phyloP scores from a whole-genome alignment of 1,140 invertebrate genomes.

The Drosophila burlai region DNA sequence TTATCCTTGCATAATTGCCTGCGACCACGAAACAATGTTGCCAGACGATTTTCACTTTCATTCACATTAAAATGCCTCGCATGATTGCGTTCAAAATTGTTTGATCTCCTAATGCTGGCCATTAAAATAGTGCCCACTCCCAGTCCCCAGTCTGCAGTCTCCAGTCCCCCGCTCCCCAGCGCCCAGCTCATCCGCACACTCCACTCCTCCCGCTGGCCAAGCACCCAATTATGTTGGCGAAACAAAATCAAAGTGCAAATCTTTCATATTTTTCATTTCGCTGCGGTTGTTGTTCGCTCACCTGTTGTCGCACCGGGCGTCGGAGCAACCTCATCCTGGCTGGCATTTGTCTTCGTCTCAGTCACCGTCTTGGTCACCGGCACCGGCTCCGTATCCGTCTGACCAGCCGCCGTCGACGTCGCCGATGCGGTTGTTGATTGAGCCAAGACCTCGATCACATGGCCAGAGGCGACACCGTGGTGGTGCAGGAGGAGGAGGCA shows the following conservation, averaged over 20 bases:
- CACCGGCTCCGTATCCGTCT: constrained; percentile 24
- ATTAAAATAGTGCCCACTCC: constrained; percentile 69
- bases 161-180: neutral
- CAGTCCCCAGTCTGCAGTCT: constrained; percentile 3
- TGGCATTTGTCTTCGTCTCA: constrained; percentile 51
- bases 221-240: constrained; percentile 75
- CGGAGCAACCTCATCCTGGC: constrained; percentile 74
- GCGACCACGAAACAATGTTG: constrained; percentile 62
- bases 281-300: constrained; percentile 61
- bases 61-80: constrained; percentile 82
- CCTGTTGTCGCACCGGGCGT: constrained; percentile 72
- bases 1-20: constrained; percentile 80
- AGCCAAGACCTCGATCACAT: constrained; percentile 70
- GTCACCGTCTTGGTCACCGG: constrained; percentile 20
- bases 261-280: constrained; percentile 77
- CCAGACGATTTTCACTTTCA: constrained; percentile 78
- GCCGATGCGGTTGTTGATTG: constrained; percentile 46
- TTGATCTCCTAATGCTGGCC: constrained; percentile 80
- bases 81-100: constrained; percentile 83
- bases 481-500: constrained; percentile 31
- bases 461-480: constrained; percentile 48
- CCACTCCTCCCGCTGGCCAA: constrained; percentile 13
- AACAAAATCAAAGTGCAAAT: constrained; percentile 83
- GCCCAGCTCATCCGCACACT: constrained; percentile 5
- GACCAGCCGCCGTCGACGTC: constrained; percentile 15